phyloP scores from a whole-genome alignment of 64 coral and sea anemone species.

The Montipora efflorescens region DNA sequence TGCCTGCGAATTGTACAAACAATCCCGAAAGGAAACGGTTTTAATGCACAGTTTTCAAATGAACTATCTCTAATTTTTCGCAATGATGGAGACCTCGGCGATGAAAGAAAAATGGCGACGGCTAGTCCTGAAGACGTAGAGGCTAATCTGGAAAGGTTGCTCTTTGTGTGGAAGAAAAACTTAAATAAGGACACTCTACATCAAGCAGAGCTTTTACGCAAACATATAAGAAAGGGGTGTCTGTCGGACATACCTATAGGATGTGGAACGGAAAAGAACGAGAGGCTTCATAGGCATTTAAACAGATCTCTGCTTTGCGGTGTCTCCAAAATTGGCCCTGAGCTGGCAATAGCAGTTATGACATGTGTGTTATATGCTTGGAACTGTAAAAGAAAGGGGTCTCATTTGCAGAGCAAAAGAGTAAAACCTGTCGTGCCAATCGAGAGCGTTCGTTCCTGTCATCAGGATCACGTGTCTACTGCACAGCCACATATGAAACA shows the following conservation, averaged over 20 bases:
- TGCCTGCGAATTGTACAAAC: conserved; percentile 69
- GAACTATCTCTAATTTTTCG: conserved; percentile 83
- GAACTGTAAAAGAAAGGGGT: too few relatives aligned
- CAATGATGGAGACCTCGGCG: conserved; percentile 48
- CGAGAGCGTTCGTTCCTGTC: too few relatives aligned
- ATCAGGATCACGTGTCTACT: too few relatives aligned
- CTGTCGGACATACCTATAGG: neutral
- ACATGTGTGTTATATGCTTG: too few relatives aligned
- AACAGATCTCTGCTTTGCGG: conserved; percentile 73
- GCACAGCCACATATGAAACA: too few relatives aligned
- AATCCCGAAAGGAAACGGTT: conserved; percentile 19
- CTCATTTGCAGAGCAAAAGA: too few relatives aligned
- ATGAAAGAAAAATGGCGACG: conserved; percentile 60
- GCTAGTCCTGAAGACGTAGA: conserved; percentile 70
- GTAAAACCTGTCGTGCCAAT: too few relatives aligned
- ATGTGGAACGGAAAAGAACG: conserved; percentile 82
- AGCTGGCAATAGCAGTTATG: too few relatives aligned
- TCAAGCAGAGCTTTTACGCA: too few relatives aligned
- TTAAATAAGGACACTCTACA: too few relatives aligned
- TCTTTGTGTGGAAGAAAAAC: too few relatives aligned
- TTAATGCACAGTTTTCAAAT: conserved; percentile 34
- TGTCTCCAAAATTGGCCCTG: conserved; percentile 18
- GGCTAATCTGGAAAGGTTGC: conserved; percentile 58
- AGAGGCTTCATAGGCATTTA: conserved; percentile 78
- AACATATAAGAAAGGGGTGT: too few relatives aligned